phyloP scores from a whole-genome alignment of 2,888 invertebrate species.

The Ophion slaviceki region DNA sequence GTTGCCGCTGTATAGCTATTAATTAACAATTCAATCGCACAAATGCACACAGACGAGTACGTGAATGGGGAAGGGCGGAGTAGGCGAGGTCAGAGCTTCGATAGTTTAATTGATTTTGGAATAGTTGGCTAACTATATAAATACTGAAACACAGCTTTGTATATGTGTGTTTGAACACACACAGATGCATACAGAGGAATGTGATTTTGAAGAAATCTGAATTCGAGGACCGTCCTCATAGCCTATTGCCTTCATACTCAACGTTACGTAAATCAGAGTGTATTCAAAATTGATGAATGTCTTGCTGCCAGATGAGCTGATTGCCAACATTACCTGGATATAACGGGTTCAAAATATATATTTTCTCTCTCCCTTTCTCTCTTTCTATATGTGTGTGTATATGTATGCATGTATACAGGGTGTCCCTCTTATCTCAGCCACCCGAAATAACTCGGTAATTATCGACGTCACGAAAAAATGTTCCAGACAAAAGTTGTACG shows the following conservation, averaged over 20 bases:
- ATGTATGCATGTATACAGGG: background rate
- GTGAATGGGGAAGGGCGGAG: background rate
- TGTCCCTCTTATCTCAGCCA: too few species aligned
- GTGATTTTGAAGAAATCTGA: background rate
- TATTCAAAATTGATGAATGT: background rate
- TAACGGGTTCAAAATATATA: background rate
- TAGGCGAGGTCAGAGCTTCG: constrained; percentile 64
- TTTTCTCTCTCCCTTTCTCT: background rate
- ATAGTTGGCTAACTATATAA: constrained; percentile 74
- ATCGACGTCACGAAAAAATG: too few species aligned
- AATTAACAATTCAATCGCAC: constrained; percentile 78
- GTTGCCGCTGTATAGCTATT: constrained; percentile 60
- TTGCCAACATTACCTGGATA: background rate
- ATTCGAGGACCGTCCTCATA: background rate
- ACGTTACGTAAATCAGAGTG: background rate
- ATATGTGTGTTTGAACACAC: background rate
- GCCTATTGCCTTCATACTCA: background rate
- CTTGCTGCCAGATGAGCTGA: background rate
- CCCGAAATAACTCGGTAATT: too few species aligned
- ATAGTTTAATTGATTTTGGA: constrained; percentile 81
- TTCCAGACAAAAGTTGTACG: too few species aligned
- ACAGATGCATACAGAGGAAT: background rate
- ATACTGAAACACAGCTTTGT: background rate
- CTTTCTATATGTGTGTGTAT: background rate
- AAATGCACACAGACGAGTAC: constrained; percentile 59